phyloP scores from a whole-genome alignment of 2,797 vertebrate species.

The Hemitrygon akajei region DNA sequence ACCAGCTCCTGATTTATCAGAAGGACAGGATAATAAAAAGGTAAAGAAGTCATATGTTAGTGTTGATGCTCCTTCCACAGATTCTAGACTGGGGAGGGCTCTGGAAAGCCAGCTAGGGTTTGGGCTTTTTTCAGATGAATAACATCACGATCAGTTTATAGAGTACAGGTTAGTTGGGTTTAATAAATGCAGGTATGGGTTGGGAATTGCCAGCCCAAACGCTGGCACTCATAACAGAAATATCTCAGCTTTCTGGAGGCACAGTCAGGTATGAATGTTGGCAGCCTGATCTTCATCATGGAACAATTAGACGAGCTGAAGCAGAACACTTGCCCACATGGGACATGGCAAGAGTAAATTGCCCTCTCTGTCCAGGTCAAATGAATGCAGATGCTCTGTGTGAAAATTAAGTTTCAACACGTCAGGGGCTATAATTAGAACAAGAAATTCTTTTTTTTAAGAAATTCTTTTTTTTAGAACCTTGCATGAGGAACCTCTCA shows the following conservation, averaged over 20 bases:
- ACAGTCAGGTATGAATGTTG: neutral
- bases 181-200: neutral
- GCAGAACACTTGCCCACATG: too few species aligned
- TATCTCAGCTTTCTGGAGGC: neutral
- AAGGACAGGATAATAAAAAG: neutral
- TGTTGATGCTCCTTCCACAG: neutral
- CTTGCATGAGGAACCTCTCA: too few species aligned
- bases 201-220: neutral
- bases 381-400: neutral
- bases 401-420: neutral
- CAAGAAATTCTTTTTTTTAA: neutral
- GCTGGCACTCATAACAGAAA: neutral
- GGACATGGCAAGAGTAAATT: neutral
- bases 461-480: too few species aligned
- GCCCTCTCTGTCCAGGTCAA: neutral
- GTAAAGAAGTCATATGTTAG: neutral
- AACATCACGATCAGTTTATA: neutral
- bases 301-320: neutral
- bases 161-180: neutral
- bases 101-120: neutral
- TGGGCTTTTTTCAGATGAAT: neutral
- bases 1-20: neutral
- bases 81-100: neutral
- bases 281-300: neutral
- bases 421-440: neutral